Evolutionary conservation across 1,140 invertebrate species (phyloP).

Genomic region (Drosophila yakuba): DNA sequence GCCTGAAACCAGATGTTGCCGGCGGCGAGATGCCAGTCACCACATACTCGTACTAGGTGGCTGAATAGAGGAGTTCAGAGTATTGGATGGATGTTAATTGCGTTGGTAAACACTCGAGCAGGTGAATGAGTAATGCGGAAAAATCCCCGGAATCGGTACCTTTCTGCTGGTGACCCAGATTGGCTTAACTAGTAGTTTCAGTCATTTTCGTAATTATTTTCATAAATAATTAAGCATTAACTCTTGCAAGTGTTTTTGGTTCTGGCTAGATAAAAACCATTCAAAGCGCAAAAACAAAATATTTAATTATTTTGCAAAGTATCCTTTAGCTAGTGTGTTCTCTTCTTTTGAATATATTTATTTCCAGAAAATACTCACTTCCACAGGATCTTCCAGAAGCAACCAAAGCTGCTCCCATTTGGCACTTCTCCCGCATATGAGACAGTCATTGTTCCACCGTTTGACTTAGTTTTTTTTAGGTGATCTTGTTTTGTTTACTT

Average conservation of each 20-base stretch:
- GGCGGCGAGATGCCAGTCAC: background rate
- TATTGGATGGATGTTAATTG: conserved; percentile 71
- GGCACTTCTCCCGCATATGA: conserved; percentile 95
- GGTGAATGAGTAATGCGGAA: conserved; percentile 61
- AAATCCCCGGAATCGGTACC: conserved; percentile 38
- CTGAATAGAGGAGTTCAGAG: conserved; percentile 19
- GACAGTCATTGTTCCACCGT: conserved; percentile 89
- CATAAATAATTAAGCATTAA: background rate
- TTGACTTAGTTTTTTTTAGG: conserved; percentile 27
- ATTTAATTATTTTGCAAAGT: no score
- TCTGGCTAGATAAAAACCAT: no score
- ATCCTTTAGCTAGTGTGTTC: no score
- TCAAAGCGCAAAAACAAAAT: no score
- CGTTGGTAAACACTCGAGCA: conserved; percentile 51
- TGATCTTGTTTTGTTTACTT: conserved; percentile 41
- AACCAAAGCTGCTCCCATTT: conserved; percentile 95
- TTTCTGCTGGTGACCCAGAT: conserved; percentile 42
- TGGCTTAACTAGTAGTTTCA: background rate
- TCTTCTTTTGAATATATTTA: background rate
- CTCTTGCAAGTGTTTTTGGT: no score
- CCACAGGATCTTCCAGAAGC: conserved; percentile 93
- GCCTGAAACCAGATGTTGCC: conserved; percentile 39
- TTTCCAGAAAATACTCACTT: conserved; percentile 88
- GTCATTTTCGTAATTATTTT: background rate
- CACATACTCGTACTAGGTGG: background rate